Percentiles rank a stretch among this genome's conserved stretches.
Evolutionary conservation across 2,797 vertebrate species (phyloP).

Genomic region (Eulemur rubriventer): DNA sequence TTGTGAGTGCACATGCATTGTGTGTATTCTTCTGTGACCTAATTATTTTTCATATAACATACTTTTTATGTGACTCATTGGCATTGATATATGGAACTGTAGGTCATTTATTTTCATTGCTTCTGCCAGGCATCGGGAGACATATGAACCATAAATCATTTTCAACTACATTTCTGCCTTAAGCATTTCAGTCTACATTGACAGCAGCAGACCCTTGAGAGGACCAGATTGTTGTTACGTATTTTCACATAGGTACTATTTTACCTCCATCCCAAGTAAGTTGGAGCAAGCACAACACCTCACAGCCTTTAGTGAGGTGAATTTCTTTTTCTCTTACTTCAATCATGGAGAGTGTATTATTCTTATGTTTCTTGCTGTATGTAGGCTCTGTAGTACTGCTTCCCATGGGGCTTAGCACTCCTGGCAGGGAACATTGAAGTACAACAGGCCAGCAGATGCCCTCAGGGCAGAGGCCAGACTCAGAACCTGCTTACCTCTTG

Average conservation of each 20-base stretch:
- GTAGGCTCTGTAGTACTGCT: neutral
- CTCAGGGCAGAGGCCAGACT: neutral
- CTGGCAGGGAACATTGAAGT: no score
- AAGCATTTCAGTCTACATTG: neutral
- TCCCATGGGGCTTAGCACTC: fast-evolving
- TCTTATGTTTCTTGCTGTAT: neutral
- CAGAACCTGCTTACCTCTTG: neutral
- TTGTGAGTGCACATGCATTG: neutral
- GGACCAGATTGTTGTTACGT: neutral
- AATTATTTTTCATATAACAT: neutral
- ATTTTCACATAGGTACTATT: neutral
- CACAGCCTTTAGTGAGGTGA: neutral
- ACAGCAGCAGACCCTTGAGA: neutral
- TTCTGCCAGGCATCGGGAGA: neutral
- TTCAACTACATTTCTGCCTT: neutral
- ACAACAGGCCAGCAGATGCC: neutral
- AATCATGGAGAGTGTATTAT: neutral
- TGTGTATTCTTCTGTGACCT: neutral
- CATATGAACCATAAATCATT: neutral
- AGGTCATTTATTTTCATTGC: neutral
- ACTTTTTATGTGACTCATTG: neutral
- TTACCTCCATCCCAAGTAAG: neutral
- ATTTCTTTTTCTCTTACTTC: neutral
- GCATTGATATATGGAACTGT: neutral
- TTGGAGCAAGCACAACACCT: neutral